Conservation (phyloP, 1,140 invertebrate species). For the Prorops nasuta region DNA sequence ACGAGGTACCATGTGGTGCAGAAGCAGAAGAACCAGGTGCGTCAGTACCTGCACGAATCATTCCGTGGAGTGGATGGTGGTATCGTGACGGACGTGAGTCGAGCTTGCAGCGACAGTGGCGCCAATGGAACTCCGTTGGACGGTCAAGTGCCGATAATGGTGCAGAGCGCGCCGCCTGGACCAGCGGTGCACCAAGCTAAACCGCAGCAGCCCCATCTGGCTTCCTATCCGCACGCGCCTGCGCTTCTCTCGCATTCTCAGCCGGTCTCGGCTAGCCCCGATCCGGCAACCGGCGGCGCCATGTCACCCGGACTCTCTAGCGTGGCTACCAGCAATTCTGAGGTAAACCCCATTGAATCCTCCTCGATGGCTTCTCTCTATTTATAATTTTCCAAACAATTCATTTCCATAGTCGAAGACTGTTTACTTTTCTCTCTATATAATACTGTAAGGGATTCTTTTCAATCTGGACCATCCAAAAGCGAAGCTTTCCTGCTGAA, state of each 20-base stretch:
- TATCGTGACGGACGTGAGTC: constrained; percentile 12
- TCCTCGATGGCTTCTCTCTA: no score
- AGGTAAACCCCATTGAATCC: constrained; percentile 57
- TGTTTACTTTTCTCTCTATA: neutral
- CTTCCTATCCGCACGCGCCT: constrained; percentile 44
- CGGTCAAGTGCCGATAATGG: constrained; percentile 40
- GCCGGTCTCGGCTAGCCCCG: constrained; percentile 57
- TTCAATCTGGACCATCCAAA: neutral
- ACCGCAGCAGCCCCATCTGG: constrained; percentile 47
- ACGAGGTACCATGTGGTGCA: constrained; percentile 89
- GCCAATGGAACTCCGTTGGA: constrained; percentile 27
- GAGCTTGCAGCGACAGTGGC: constrained; percentile 13
- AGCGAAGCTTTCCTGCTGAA: neutral
- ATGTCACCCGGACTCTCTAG: constrained; percentile 74
- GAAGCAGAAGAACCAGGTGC: constrained; percentile 84
- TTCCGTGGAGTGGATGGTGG: constrained; percentile 50
- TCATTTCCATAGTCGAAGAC: neutral
- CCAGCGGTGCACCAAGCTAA: constrained; percentile 34
- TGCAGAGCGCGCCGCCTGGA: constrained; percentile 47
- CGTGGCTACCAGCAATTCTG: constrained; percentile 71
- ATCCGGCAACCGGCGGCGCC: constrained; percentile 55
- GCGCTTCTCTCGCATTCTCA: constrained; percentile 25
- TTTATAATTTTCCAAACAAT: neutral
- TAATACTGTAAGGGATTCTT: neutral
- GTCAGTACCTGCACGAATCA: constrained; percentile 79